These are phyloP conservation scores for Tineola bisselliella DNA, from an alignment of 2,888 invertebrate genomes.

Conservation along the genomic window DNA sequence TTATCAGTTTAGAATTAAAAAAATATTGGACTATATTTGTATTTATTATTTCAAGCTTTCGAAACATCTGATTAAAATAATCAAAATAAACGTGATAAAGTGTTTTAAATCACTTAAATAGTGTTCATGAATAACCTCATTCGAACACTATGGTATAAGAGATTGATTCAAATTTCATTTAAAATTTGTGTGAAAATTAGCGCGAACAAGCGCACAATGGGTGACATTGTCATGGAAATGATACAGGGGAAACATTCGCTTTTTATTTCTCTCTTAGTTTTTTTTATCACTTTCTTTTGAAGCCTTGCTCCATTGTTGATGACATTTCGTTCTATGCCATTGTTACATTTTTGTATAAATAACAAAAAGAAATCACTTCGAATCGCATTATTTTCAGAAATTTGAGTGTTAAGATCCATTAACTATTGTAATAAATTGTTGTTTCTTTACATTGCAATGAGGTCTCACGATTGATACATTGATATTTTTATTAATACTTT, in stretches of 20 bases:
- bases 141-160: neutral
- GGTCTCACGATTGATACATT: no score
- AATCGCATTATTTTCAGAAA: neutral
- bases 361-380: neutral
- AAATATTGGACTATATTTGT: no score
- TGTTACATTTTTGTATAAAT: neutral
- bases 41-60: no score
- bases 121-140: no score
- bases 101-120: no score
- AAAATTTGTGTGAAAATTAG: neutral
- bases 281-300: constrained; percentile 9
- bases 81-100: neutral
- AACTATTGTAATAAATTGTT: no score
- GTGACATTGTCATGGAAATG: constrained; percentile 4
- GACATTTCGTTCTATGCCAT: neutral
- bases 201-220: neutral
- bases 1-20: no score
- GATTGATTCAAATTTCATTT: neutral
- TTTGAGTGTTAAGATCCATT: neutral
- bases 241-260: constrained; percentile 1
- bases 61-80: no score
- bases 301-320: constrained; percentile 2
- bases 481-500: no score
- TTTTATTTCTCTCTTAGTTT: neutral
- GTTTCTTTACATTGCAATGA: no score